phyloP scores from a whole-genome alignment of 2,113 vertebrate genomes.

The Crypturellus undulatus region DNA sequence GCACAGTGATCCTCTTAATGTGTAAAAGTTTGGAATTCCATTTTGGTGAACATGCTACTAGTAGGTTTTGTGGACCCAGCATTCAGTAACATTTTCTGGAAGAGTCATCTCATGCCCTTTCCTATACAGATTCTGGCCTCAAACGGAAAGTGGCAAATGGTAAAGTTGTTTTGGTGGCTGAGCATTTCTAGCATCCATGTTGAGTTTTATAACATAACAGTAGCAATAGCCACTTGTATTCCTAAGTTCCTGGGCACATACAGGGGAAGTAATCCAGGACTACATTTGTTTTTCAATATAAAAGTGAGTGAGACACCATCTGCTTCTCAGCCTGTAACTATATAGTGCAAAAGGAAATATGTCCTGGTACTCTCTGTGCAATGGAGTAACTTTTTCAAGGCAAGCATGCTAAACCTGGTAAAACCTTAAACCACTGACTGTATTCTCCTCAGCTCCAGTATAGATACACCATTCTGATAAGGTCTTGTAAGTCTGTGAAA shows the following conservation, averaged over 20 bases:
- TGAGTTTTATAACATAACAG: not conserved
- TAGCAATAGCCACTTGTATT: not conserved
- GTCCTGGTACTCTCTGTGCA: not conserved
- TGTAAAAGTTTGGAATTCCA: not conserved
- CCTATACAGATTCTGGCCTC: not conserved
- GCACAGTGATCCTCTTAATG: not conserved
- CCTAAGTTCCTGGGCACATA: not conserved
- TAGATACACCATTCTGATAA: not conserved
- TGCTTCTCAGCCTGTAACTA: not conserved
- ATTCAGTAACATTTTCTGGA: not conserved
- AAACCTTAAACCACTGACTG: not conserved
- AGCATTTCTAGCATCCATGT: not conserved
- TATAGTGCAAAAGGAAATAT: not conserved
- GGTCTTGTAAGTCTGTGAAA: not conserved
- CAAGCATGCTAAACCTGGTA: not conserved
- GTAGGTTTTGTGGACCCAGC: not conserved
- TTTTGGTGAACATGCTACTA: not conserved
- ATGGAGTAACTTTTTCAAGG: not conserved
- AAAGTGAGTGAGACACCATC: not conserved
- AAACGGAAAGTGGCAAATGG: accelerated
- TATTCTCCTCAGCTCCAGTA: not conserved
- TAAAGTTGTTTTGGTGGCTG: not conserved
- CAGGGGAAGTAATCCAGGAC: not conserved
- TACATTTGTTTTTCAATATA: not conserved
- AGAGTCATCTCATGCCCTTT: not conserved